A percentile compares a stretch with the other conserved stretches of the same genome.
Evolutionary conservation across 2,797 vertebrate species (phyloP).

Genomic region (Hydrophis major): DNA sequence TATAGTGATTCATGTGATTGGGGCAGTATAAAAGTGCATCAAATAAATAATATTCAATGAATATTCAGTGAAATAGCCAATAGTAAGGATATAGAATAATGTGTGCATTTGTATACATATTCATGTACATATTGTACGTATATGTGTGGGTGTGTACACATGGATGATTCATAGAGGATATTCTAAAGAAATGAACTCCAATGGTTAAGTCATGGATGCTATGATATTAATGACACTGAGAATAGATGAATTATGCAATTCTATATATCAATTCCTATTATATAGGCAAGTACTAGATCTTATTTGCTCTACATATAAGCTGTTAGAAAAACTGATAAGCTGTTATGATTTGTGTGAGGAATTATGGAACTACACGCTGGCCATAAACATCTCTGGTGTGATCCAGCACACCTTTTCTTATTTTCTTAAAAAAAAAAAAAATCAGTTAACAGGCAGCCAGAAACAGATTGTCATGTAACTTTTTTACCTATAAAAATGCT

Average conservation of each 20-base stretch:
- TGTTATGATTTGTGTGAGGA: background rate
- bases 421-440: background rate
- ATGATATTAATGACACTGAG: background rate
- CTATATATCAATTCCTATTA: background rate
- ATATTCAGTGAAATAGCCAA: background rate
- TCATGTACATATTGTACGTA: background rate
- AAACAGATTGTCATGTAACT: background rate
- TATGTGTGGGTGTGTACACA: background rate
- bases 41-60: background rate
- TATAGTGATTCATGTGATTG: background rate
- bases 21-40: background rate
- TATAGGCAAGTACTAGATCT: background rate
- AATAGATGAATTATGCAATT: background rate
- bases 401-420: background rate
- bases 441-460: background rate
- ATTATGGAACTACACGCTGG: background rate
- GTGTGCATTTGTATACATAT: background rate
- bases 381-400: background rate
- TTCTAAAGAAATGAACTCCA: background rate
- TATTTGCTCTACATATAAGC: background rate
- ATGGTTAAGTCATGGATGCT: background rate
- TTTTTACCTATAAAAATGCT: background rate
- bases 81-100: background rate
- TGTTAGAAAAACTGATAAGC: background rate
- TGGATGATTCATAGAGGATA: background rate